Base-by-base conservation (phyloP, 2,888 invertebrate species). In the Molorchus minor region DNA sequence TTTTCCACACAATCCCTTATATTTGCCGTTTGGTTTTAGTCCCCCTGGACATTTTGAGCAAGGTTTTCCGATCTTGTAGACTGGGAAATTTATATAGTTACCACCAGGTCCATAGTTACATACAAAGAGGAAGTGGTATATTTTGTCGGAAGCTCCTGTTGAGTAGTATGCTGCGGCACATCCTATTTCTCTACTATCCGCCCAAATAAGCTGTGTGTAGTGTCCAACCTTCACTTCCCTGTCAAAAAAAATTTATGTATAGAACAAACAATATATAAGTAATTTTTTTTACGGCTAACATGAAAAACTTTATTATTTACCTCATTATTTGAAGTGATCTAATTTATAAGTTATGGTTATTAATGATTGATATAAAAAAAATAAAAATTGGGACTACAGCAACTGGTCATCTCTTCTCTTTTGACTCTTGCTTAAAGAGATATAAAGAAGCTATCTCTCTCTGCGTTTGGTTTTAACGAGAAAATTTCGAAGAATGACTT, bases 71-170 rank as follows among this genome's bases (percentile, higher is more conserved):
- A 67, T 62, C 58, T 73, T 70, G 52, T 80, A 80, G 15, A 79
- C 66, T 0, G 79, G 76, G 2, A 58, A 45, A n/a, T 75, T 76
- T 17, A 78, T 52, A 61, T 75, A 77, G 56, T 79, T 79, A 15
- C 79, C 80, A 12, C 77, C 78, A 2, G 79, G 79, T 15, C 76
- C 78, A 56, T 80, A 80, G 65, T 80, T 79, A 51, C 80, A 80
- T 3, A 74, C 79, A 13, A 79, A 69, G n/a, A 78, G 44, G 3
- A 77, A 52, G 46, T 75, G 71, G 60, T 79, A 69, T 30, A 58
- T 70, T 16, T 38, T 46, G 0, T 52, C 44, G 2, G 58, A 36
- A 10, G 60, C 45, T 12, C 53, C 36, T 15, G 65, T 54, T 12
- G 75, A 75, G 60, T 77, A 80, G 35, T 69, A 74, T 15, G 73